Evolutionary conservation across 35 echinoderm and acorn worm species (phyloP), one percentile per base, ranked within the genome.

Genomic region (Eucidaris tribuloides): DNA sequence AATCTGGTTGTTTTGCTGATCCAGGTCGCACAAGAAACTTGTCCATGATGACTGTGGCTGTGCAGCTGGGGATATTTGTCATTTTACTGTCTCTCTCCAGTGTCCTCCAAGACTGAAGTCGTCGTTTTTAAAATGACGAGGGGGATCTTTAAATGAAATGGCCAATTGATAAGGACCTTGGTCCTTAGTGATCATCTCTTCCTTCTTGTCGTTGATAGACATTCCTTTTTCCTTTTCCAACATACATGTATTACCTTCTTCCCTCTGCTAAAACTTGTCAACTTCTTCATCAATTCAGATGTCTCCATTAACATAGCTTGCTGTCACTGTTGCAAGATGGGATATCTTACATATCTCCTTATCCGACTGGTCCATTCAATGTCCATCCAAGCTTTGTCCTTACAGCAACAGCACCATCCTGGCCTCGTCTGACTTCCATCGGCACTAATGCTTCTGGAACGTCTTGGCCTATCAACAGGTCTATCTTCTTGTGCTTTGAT

Each of bases 391-490:
- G 46, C 46, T 50, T 50, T 19, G 46, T 50, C 46, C 46, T 50
- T 50, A 50, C 19, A 7, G 46, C 46, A 50, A 50, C 6, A 50
- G 46, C 7, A 50, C 46, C 46, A 50, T 50, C 46, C 46, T 50
- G 46, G 6, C 46, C 46, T 6, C 46, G 46, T 50, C 46, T 50
- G 19, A 50, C 46, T 50, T 50, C 46, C 19, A 50, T 50, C 6
- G 46, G 46, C 46, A 19, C 46, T 33, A 89, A 52, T 4, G 80
- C 80, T 18, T 83, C 86, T 30, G 91, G 91, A 0, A 33, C 11
- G 61, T 93, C 85, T 54, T 93, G 91, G 0, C 85, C 91, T 54
- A 93, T 93, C 57, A 93, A 74, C 54, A 93, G 68, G 2, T 46
- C 57, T 30, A 93, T n/a, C n/a, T n/a, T n/a, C 84, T 42, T 77